Conservation (phyloP, 2,888 invertebrate species). For the Spilarctia lutea region DNA sequence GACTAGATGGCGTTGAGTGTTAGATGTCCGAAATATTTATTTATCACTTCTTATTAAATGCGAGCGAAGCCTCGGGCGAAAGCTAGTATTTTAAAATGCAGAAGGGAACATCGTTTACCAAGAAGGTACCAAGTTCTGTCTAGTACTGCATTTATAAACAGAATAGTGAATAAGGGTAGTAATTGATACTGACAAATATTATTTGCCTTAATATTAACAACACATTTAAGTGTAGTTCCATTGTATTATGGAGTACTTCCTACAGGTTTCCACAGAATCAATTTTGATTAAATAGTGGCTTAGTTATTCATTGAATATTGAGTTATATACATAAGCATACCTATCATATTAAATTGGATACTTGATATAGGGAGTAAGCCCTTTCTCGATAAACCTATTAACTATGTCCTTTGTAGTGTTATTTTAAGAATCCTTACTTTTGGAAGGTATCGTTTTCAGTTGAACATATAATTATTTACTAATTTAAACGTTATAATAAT, state of each 20-base stretch:
- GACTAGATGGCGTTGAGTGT: too few relatives aligned
- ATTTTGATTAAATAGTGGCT: conserved; percentile 14
- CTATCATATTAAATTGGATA: conserved; percentile 3
- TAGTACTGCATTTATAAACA: background rate
- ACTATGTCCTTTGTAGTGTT: conserved; percentile 7
- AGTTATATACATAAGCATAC: conserved; percentile 10
- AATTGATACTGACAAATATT: background rate
- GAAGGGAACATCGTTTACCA: background rate
- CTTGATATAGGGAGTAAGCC: conserved; percentile 2
- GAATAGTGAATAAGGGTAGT: background rate
- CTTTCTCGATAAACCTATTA: conserved; percentile 3
- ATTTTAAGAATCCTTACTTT: background rate
- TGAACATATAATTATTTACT: background rate
- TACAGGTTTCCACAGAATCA: conserved; percentile 12
- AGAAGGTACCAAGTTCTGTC: background rate
- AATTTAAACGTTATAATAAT: background rate
- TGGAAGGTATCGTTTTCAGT: background rate
- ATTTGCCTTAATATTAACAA: background rate
- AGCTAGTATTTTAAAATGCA: background rate
- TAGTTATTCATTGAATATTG: conserved; percentile 18
- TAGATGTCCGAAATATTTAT: too few relatives aligned
- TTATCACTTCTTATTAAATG: too few relatives aligned
- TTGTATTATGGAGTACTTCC: background rate
- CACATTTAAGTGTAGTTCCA: background rate
- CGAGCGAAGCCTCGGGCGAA: too few relatives aligned